phyloP scores from a whole-genome alignment of 2,888 invertebrate species.

The Sepiola atlantica region DNA sequence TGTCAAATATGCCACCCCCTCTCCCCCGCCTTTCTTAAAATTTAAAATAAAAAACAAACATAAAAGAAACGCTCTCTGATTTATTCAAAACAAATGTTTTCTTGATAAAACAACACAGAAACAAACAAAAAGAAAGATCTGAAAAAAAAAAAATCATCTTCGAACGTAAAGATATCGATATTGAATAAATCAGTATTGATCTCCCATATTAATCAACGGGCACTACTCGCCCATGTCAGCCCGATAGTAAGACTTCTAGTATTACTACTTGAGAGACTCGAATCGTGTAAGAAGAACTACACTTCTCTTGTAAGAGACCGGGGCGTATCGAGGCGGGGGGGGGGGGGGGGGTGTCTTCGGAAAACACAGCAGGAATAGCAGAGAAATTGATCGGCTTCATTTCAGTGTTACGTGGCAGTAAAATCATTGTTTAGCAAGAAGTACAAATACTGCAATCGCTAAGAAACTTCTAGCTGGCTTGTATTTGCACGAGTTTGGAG shows the following conservation, averaged over 20 bases:
- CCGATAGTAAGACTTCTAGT: neutral
- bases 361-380: neutral
- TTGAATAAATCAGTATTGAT: neutral
- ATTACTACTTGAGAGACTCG: neutral
- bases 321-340: neutral
- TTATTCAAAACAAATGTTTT: neutral
- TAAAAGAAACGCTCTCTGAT: neutral
- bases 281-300: neutral
- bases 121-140: neutral
- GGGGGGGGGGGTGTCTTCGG: neutral
- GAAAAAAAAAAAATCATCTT: neutral
- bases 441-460: neutral
- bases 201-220: neutral
- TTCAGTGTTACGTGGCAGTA: neutral
- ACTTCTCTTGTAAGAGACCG: neutral
- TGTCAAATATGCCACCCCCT: neutral
- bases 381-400: neutral
- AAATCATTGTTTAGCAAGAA: neutral
- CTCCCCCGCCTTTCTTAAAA: too few species aligned
- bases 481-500: neutral
- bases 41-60: neutral
- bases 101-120: neutral
- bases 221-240: neutral
- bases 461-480: neutral
- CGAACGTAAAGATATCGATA: neutral